phyloP scores from a whole-genome alignment of 1,140 invertebrate species.

The Drosophila erecta region DNA sequence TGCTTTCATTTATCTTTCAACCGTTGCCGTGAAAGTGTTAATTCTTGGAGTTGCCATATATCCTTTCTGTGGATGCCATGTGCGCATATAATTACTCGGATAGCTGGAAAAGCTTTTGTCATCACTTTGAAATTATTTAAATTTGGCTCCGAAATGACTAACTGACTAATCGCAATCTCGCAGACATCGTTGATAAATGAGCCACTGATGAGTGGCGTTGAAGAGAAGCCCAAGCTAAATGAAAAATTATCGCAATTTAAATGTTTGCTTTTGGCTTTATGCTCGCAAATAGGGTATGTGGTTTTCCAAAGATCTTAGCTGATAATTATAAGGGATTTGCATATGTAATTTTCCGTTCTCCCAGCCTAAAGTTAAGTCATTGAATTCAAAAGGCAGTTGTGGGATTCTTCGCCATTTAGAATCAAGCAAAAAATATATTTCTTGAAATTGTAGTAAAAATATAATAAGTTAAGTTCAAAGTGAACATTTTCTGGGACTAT shows the following conservation, averaged over 20 bases:
- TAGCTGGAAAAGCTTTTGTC: slow-evolving; percentile 53
- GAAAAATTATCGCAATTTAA: slow-evolving; percentile 41
- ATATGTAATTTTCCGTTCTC: slow-evolving; percentile 30
- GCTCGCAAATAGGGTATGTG: background rate
- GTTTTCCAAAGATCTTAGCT: background rate
- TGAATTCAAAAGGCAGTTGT: background rate
- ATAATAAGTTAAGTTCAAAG: background rate
- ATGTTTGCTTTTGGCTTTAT: slow-evolving; percentile 24
- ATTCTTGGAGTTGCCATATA: slow-evolving; percentile 21
- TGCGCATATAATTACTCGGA: slow-evolving; percentile 57
- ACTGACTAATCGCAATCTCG: slow-evolving; percentile 19
- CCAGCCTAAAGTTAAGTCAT: background rate
- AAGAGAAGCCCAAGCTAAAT: background rate
- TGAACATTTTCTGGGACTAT: slow-evolving; percentile 4
- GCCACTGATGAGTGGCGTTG: slow-evolving; percentile 22
- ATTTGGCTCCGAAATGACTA: slow-evolving; percentile 39
- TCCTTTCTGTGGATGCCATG: slow-evolving; percentile 34
- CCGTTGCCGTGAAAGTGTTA: slow-evolving; percentile 38
- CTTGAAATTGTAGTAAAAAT: background rate
- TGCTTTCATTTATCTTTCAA: slow-evolving; percentile 50
- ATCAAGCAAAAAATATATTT: background rate
- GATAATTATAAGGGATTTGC: slow-evolving; percentile 42
- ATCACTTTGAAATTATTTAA: slow-evolving; percentile 66
- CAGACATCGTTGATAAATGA: slow-evolving; percentile 43
- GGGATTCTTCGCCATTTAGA: background rate